These are phyloP conservation scores for Spheniscus mendiculus DNA, from an alignment of 2,113 vertebrate species.

Conservation along the genomic window DNA sequence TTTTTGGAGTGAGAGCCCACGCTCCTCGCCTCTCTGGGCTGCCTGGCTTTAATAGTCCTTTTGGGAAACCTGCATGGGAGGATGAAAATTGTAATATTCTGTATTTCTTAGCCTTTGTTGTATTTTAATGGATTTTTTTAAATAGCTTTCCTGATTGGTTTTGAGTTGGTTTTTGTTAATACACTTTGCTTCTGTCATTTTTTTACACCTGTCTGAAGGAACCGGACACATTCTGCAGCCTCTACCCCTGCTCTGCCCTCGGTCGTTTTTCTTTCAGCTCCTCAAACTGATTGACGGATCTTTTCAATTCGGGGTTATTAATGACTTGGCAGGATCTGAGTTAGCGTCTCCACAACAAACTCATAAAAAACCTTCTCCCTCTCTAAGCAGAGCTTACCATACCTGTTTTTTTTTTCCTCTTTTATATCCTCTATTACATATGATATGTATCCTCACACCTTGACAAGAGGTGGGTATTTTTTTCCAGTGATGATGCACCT, in stretches of 20 bases:
- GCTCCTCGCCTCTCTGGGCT: fast-evolving
- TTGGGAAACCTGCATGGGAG: not conserved
- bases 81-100: not conserved
- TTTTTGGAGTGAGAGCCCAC: not conserved
- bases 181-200: not conserved
- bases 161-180: not conserved
- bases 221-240: not conserved
- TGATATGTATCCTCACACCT: not conserved
- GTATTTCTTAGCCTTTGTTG: not conserved
- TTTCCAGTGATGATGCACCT: not conserved
- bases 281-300: not conserved
- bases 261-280: not conserved
- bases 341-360: not conserved
- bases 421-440: not conserved
- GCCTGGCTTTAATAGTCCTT: not conserved
- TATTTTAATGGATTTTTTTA: not conserved
- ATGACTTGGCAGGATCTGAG: not conserved
- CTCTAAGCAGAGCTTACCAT: not conserved
- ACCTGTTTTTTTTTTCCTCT: fast-evolving
- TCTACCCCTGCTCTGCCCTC: not conserved
- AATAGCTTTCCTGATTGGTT: not conserved
- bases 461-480: not conserved
- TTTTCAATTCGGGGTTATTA: not conserved
- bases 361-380: not conserved
- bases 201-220: not conserved